Evolutionary conservation across 2,797 vertebrate genomes (phyloP), one percentile per base, ranked within the genome.

Genomic region (Hapalemur alaotrensis): DNA sequence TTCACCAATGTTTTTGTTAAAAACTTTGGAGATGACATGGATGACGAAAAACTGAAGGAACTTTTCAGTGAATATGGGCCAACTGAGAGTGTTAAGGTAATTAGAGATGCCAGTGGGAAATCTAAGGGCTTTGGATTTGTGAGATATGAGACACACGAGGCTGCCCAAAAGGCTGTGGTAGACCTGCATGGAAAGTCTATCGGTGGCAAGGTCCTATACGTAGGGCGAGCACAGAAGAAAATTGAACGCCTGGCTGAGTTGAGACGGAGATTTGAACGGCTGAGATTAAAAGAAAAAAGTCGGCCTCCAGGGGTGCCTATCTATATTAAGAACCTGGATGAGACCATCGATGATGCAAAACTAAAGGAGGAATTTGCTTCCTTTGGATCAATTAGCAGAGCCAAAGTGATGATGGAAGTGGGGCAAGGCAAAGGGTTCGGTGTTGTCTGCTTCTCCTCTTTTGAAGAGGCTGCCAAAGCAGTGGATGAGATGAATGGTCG

Each of bases 401-500:
- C 99, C 81, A 99, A 99, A 99, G 99, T 99, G 96, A 99, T 99
- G 99, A 98, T 99, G 86, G 99, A 99, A 98, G 99, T 99, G 67
- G 99, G 99, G n/a, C 99, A 99, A 97, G 99, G 99, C 97, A 99
- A 99, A 98, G 99, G 99, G 63, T 99, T 99, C 91, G 99, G 99
- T 92, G 99, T 99, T n/a, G 99, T 99, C 96, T 99, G 99, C 98
- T 99, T 99, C 98, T 99, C 99, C 78, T 99, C 99, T 67, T 99
- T 99, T 3, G 99, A 99, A 98, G 99, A 99, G 96, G 99, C 99
- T 89, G 99, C 99, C 43, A 99, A 99, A 98, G 99, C 99, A 0
- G 99, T 99, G 97, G 99, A 99, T 3, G 99, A 99, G 98, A 99
- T 99, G 99, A 99, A 99, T 2, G 99, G 99, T 30, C 99, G 99